phyloP scores from a whole-genome alignment of 2,113 vertebrate species.

The Epinephelus lanceolatus region DNA sequence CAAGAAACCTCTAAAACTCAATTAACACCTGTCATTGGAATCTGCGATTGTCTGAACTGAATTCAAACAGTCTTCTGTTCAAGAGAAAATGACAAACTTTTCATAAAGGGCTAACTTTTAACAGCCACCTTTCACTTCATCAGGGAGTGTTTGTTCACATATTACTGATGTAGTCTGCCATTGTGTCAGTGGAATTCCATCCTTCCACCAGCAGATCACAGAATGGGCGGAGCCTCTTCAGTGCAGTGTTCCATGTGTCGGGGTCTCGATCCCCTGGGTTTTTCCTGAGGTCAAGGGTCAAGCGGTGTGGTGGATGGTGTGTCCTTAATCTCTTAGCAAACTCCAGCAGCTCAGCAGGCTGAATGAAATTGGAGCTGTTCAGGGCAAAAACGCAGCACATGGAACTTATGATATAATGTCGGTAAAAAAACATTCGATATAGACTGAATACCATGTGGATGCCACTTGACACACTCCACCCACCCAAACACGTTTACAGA shows the following conservation, averaged over 20 bases:
- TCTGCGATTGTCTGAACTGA: not conserved
- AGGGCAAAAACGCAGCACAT: not conserved
- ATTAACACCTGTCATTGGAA: not conserved
- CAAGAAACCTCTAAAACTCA: not conserved
- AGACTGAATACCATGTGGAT: too few species aligned
- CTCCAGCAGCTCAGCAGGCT: slow-evolving; percentile 89
- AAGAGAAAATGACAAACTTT: not conserved
- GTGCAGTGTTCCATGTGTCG: slow-evolving; percentile 84
- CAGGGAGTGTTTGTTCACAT: slow-evolving; percentile 83
- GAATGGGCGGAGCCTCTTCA: slow-evolving; percentile 82
- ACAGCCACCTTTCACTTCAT: not conserved
- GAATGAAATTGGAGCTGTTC: slow-evolving; percentile 92
- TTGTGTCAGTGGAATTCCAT: slow-evolving; percentile 89
- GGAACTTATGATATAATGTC: not conserved
- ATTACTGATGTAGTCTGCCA: slow-evolving; percentile 91
- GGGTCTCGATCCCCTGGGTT: slow-evolving; percentile 92
- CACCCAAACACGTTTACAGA: too few species aligned
- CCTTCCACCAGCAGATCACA: slow-evolving; percentile 85
- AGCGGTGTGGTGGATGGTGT: slow-evolving; percentile 76
- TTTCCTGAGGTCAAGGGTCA: slow-evolving; percentile 88
- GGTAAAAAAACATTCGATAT: not conserved
- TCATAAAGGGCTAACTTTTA: not conserved
- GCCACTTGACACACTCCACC: too few species aligned
- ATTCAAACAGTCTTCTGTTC: not conserved
- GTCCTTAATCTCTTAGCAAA: slow-evolving; percentile 85